These are phyloP conservation scores for Poeciliopsis gracilis DNA, from an alignment of 2,797 vertebrate species.

Conservation along the genomic window DNA sequence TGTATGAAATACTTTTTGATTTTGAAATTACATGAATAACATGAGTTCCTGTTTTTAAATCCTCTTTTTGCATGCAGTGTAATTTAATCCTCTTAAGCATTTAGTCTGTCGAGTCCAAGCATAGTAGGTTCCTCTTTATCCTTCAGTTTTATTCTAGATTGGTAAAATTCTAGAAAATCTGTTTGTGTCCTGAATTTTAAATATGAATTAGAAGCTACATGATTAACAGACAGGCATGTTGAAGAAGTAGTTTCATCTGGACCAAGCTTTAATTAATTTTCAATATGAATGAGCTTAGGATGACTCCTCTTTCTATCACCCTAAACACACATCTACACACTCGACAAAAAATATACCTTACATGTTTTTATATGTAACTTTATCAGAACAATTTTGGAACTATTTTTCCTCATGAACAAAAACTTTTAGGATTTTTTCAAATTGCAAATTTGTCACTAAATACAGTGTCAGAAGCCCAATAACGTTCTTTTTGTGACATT, in stretches of 20 bases:
- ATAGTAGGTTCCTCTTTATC: conserved; percentile 4
- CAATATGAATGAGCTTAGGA: background rate
- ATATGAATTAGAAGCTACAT: background rate
- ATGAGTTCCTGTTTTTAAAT: conserved; percentile 40
- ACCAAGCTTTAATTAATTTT: background rate
- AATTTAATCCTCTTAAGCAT: conserved; percentile 22
- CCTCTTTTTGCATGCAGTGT: conserved; percentile 4
- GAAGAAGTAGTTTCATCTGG: background rate
- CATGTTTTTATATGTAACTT: background rate
- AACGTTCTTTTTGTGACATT: too few relatives aligned
- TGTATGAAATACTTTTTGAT: conserved; percentile 41
- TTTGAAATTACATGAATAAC: conserved; percentile 34
- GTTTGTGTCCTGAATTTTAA: background rate
- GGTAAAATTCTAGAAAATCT: background rate
- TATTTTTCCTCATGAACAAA: background rate
- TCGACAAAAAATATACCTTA: background rate
- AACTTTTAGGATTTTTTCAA: background rate
- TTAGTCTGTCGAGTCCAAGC: background rate
- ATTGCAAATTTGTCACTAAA: background rate
- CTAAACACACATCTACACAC: background rate
- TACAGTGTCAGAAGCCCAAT: background rate
- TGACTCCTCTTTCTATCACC: background rate
- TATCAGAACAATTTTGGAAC: background rate
- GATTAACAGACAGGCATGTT: background rate
- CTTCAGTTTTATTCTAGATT: background rate